Percentiles rank a stretch among this genome's conserved stretches.
Evolutionary conservation across 1,140 invertebrate species (phyloP).

Genomic region (Pantala flavescens): DNA sequence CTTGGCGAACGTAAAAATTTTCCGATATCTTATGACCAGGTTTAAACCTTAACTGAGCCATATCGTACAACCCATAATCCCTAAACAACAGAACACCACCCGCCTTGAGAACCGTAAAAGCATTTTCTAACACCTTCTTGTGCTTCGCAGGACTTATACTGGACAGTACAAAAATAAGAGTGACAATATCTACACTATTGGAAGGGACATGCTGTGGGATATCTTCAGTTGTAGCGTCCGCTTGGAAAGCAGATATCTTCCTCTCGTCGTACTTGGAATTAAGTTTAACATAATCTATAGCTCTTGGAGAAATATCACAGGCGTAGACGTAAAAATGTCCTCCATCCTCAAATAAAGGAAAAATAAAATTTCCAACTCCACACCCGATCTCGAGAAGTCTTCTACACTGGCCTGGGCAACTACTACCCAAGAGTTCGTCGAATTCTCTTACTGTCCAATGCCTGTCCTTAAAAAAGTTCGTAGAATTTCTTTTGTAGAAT

Average conservation of each 20-base stretch:
- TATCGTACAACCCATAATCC: conserved; percentile 97
- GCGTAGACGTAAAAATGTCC: conserved; percentile 65
- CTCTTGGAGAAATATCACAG: conserved; percentile 89
- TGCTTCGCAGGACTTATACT: conserved; percentile 74
- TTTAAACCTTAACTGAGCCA: conserved; percentile 91
- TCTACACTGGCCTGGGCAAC: conserved; percentile 24
- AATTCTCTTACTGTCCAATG: conserved; percentile 97
- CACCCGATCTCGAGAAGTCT: conserved; percentile 83
- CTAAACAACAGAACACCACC: conserved; percentile 81
- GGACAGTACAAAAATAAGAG: conserved; percentile 70
- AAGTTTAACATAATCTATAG: conserved; percentile 74
- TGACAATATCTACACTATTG: conserved; percentile 51
- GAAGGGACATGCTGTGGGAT: conserved; percentile 43
- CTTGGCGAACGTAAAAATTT: conserved; percentile 93
- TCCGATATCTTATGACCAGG: conserved; percentile 85
- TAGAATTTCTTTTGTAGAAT: conserved; percentile 92
- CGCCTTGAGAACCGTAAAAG: conserved; percentile 58
- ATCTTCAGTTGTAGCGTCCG: conserved; percentile 49
- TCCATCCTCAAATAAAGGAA: conserved; percentile 77
- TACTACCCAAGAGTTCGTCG: conserved; percentile 50
- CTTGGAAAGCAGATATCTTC: conserved; percentile 63
- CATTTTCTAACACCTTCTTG: conserved; percentile 51
- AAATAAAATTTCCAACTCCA: conserved; percentile 95
- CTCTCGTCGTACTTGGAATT: conserved; percentile 48
- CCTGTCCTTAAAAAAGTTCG: conserved; percentile 89